phyloP scores from a whole-genome alignment of 2,888 invertebrate species.

The Sericinus montela region DNA sequence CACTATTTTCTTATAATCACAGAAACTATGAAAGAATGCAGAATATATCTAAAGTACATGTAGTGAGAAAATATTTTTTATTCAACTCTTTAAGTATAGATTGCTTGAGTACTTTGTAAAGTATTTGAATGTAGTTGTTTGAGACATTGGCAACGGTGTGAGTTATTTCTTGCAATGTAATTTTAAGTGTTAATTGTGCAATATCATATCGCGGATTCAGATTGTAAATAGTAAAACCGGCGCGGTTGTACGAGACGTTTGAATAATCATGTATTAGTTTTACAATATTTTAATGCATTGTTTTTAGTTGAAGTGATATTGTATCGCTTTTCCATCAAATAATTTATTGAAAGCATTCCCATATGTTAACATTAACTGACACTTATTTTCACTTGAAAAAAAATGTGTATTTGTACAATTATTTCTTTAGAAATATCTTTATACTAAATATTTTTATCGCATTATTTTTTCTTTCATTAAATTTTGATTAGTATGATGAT shows the following conservation, averaged over 20 bases:
- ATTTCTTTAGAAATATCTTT: constrained; percentile 66
- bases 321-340: constrained; percentile 52
- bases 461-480: constrained; percentile 75
- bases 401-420: constrained; percentile 50
- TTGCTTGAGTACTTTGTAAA: neutral
- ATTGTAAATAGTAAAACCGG: constrained; percentile 57
- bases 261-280: constrained; percentile 43
- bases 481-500: constrained; percentile 41
- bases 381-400: constrained; percentile 42
- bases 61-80: too few species aligned
- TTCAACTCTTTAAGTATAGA: neutral
- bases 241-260: constrained; percentile 31
- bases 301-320: constrained; percentile 39
- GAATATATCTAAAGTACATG: too few species aligned
- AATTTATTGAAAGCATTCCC: constrained; percentile 73
- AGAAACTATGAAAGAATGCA: too few species aligned
- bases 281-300: constrained; percentile 37
- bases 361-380: constrained; percentile 47
- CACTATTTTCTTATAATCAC: too few species aligned
- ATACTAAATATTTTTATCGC: constrained; percentile 74
- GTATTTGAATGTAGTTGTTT: constrained; percentile 1
- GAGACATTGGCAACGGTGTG: constrained; percentile 4
- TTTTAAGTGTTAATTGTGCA: constrained; percentile 75
- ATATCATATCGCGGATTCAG: constrained; percentile 49
- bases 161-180: constrained; percentile 53